Percentiles rank a stretch among this genome's conserved stretches.
Evolutionary conservation across 2,797 vertebrate species (phyloP).

Genomic region (Sylvia borin): DNA sequence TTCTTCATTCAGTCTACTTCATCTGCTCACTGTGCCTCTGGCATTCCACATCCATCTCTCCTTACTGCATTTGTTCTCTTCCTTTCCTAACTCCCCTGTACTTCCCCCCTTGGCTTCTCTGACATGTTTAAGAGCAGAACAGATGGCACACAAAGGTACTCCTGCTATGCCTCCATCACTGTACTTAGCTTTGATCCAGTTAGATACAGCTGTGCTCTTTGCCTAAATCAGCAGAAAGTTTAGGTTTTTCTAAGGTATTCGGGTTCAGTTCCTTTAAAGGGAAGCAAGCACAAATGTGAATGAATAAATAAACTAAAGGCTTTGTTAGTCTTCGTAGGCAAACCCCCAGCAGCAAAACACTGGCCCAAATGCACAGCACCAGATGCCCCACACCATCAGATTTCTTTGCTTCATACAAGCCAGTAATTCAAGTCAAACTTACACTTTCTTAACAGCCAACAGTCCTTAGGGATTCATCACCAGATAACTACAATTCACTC

Average conservation of each 20-base stretch:
- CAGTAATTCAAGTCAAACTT: neutral
- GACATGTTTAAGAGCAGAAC: neutral
- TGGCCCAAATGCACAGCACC: neutral
- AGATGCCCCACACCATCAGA: neutral
- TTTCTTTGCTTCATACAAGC: neutral
- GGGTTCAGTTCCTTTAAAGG: neutral
- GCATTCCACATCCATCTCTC: neutral
- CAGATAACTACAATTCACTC: neutral
- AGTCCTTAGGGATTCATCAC: neutral
- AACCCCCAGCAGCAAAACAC: neutral
- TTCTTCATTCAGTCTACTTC: neutral
- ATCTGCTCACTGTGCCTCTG: neutral
- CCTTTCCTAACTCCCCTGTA: neutral
- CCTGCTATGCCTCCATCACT: neutral
- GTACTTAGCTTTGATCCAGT: neutral
- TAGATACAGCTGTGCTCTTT: neutral
- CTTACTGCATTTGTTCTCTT: neutral
- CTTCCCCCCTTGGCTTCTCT: neutral
- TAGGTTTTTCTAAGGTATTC: neutral
- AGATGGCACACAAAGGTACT: neutral
- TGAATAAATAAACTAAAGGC: neutral
- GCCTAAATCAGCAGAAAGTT: neutral
- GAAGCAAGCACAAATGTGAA: neutral
- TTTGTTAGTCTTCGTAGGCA: neutral
- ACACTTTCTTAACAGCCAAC: neutral